A percentile compares a stretch with the other conserved stretches of the same genome.
Evolutionary conservation across 2,797 vertebrate genomes (phyloP).

Genomic region (Rhinophrynus dorsalis): DNA sequence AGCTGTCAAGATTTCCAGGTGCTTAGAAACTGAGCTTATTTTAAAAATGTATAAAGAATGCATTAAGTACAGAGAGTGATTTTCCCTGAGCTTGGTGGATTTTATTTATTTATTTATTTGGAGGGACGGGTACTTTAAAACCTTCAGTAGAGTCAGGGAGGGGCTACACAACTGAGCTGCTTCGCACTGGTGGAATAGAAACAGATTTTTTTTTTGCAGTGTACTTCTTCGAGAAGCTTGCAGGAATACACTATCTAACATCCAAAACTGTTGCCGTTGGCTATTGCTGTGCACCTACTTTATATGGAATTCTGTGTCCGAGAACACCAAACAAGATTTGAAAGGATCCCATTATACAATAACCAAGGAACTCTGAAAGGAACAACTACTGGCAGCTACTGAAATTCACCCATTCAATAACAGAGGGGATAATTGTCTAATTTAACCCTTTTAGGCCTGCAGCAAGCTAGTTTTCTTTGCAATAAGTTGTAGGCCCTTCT

Average conservation of each 20-base stretch:
- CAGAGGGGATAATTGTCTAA: constrained; percentile 33
- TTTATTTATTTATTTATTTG: not conserved
- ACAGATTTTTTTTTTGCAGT: constrained; percentile 53
- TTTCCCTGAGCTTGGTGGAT: not conserved
- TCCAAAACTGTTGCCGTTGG: constrained; percentile 43
- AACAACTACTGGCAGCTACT: constrained; percentile 42
- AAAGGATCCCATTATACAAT: constrained; percentile 47
- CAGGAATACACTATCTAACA: constrained; percentile 44
- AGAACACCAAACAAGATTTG: constrained; percentile 28
- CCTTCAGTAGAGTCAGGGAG: constrained; percentile 14
- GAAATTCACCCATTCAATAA: constrained; percentile 40
- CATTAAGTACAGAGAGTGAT: not conserved
- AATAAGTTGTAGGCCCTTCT: not conserved
- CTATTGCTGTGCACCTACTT: constrained; percentile 26
- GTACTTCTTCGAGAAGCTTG: constrained; percentile 54
- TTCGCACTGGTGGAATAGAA: constrained; percentile 52
- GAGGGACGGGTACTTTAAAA: constrained; percentile 36
- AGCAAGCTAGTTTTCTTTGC: not conserved
- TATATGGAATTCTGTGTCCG: constrained; percentile 34
- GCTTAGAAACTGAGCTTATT: too few species aligned
- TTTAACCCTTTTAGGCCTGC: constrained; percentile 31
- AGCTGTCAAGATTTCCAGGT: not conserved
- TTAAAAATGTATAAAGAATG: not conserved
- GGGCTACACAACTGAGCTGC: constrained; percentile 53
- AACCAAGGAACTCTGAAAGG: constrained; percentile 44